Base-by-base conservation (phyloP, 64 coral and sea anemone genomes). In the Cladopsammia gracilis region DNA sequence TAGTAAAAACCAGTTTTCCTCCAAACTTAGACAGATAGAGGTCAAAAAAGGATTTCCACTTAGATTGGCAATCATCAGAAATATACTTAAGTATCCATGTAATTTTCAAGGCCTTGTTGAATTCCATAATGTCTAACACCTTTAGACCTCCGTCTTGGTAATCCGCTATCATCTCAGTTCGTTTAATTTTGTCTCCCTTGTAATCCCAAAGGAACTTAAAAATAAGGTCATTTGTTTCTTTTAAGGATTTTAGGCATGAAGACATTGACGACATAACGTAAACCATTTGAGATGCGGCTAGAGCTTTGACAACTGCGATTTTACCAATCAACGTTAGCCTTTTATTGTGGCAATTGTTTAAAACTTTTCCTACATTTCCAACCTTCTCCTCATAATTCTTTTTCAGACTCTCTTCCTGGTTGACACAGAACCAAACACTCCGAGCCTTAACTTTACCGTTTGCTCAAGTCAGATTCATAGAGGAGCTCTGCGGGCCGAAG, bases 201-300 rank as follows among this genome's bases (percentile, higher is more conserved):
- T 60, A 10, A 60, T 59, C 78, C 78, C 77, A 81, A 58, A 81
- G 25, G 53, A 81, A 61, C 3, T 83, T 83, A 47, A 62, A 83
- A 62, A 83, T 18, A 4, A 86, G 25, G 3, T 18, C 62, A 57
- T 86, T 86, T n/a, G n/a, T n/a, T n/a, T n/a, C n/a, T n/a, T n/a
- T n/a, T n/a, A n/a, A n/a, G n/a, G n/a, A n/a, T n/a, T 69, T 68
- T 86, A 15, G 6, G 69, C 82, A 86, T 7, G 82, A 69, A 48
- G 64, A 25, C 5, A 62, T 64, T 86, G 82, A 86, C 23, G 82
- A 86, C 43, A 86, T 11, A 25, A 86, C 82, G 46, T 70, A 86
- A 50, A 86, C 82, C 12, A 86, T 2, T 69, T 69, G 82, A 8
- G 82, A 86, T 18, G 69, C 64, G 11, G 62, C 82, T 70, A 86